These are phyloP conservation scores for Mesoclemmys tuberculata DNA, from an alignment of 2,113 vertebrate genomes.

Conservation along the genomic window DNA sequence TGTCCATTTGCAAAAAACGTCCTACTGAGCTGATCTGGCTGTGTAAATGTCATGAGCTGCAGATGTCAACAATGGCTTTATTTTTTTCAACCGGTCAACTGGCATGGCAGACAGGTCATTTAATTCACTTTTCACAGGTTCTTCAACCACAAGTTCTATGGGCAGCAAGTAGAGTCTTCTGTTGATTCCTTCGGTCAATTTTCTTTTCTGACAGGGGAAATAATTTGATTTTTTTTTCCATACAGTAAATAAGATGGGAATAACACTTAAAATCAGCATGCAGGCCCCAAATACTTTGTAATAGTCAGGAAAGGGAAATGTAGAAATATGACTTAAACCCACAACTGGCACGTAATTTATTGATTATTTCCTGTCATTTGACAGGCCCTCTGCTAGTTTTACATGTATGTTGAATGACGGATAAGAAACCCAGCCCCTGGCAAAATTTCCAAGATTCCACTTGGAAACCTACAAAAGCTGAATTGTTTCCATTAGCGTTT, in stretches of 20 bases:
- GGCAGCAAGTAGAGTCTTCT: neutral
- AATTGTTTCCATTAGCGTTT: slow-evolving; percentile 39
- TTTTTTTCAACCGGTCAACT: neutral
- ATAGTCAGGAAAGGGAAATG: neutral
- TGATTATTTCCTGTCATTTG: neutral
- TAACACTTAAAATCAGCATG: neutral
- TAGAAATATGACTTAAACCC: neutral
- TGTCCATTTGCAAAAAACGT: neutral
- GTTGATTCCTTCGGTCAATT: neutral
- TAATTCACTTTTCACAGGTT: neutral
- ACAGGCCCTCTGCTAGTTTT: slow-evolving; percentile 24
- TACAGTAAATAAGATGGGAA: neutral
- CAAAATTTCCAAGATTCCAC: neutral
- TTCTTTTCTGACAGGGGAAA: neutral
- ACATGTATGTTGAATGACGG: neutral
- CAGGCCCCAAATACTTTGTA: neutral
- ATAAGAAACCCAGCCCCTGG: slow-evolving; percentile 21
- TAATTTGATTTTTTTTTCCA: neutral
- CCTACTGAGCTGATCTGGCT: neutral
- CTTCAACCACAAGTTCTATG: neutral
- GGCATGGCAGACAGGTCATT: neutral
- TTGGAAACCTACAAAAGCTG: slow-evolving; percentile 40
- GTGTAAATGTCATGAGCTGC: fast-evolving
- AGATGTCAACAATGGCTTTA: fast-evolving
- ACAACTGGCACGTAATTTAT: neutral